Evolutionary conservation across 2,113 vertebrate species (phyloP), one percentile per base, ranked within the genome.

Genomic region (Scomber scombrus): DNA sequence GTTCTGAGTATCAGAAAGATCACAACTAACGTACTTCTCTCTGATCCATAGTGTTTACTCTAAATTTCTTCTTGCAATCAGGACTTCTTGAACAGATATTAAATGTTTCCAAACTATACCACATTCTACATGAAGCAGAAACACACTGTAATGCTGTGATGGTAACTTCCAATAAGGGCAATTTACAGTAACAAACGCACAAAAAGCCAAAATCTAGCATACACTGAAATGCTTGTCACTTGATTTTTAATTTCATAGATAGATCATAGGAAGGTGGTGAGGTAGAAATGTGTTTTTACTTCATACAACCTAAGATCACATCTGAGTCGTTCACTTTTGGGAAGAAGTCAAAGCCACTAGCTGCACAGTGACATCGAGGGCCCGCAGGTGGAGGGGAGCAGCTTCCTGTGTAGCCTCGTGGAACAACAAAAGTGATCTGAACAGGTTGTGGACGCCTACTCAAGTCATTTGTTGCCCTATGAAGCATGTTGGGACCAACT

Each of bases 401-500:
- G 8, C 18, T 50, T 34, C 21, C 34, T 46, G 34, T 56, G 47
- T 62, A 21, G 15, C 18, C 16, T 13, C 12, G 23, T 75, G 50
- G 54, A 80, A 76, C 0, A 1, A 26, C 3, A 18, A 21, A 19
- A 40, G 10, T 8, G 45, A 63, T 45, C 14, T 34, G 43, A 80
- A 68, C 55, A 50, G n/a, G 13, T 6, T 84, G 64, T 60, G 26
- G 52, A 61, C 14, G 21, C 34, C 51, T 26, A 8, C 68, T 78
- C 15, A 52, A 47, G 16, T 47, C 15, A 63, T 72, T 60, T 75
- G 21, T 50, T 47, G 43, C 68, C 79, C 40, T 51, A 15, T 76
- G 76, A 34, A 61, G 49, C 45, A 43, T 31, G 26, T 69, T 16
- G 13, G 49, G n/a, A 45, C 47, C 5, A 34, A 23, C 3, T 14